Conservation (phyloP, 2,888 invertebrate species). For the Tenthredo notha region DNA sequence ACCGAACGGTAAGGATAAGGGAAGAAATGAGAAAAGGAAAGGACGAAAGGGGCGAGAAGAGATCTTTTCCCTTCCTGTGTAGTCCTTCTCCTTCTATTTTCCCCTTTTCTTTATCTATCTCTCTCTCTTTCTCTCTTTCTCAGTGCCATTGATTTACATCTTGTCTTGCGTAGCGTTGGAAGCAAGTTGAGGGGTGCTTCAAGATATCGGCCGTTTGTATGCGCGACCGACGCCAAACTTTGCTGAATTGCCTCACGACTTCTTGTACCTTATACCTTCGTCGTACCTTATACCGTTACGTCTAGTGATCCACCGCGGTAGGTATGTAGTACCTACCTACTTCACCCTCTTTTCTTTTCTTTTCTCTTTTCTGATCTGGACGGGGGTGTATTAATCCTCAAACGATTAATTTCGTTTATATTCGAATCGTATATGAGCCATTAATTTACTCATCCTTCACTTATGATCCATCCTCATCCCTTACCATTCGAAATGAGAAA, state of each 20-base stretch:
- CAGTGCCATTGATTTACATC: constrained; percentile 77
- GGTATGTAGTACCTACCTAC: constrained; percentile 57
- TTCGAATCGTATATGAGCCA: neutral
- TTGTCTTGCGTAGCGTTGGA: constrained; percentile 68
- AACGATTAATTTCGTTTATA: constrained; percentile 17
- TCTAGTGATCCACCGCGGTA: constrained; percentile 20
- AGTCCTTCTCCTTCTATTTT: constrained; percentile 55
- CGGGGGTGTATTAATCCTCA: constrained; percentile 22
- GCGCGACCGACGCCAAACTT: constrained; percentile 76
- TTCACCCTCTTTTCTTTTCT: constrained; percentile 49
- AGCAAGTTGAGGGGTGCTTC: constrained; percentile 61
- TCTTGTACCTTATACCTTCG: constrained; percentile 64
- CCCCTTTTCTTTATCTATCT: constrained; percentile 53
- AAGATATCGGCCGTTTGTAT: constrained; percentile 77
- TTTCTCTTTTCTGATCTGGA: constrained; percentile 51
- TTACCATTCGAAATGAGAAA: neutral
- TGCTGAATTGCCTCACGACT: constrained; percentile 77
- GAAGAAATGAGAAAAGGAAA: constrained; percentile 50
- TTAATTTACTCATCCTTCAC: neutral
- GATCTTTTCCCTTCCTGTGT: constrained; percentile 28
- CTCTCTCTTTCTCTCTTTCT: constrained; percentile 64
- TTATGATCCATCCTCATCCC: neutral
- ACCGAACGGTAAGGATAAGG: constrained; percentile 44
- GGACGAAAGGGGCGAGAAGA: constrained; percentile 52
- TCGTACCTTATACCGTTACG: constrained; percentile 56